phyloP scores from a whole-genome alignment of 2,113 vertebrate species.

The Okapia johnstoni region DNA sequence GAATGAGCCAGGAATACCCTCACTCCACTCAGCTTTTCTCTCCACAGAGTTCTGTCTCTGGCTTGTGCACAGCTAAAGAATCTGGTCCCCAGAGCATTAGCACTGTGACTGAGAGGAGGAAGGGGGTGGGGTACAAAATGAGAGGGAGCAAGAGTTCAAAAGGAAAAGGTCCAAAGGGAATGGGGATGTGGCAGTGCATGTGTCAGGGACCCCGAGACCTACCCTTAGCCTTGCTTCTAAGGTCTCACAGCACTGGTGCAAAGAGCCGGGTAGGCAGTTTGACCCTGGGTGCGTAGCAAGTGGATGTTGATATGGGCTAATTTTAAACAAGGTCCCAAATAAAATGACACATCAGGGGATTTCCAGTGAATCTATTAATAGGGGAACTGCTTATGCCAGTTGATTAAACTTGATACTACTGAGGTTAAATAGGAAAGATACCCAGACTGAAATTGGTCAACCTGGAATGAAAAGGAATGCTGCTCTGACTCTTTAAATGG shows the following conservation, averaged over 20 bases:
- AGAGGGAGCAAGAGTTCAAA: background rate
- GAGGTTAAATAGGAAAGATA: background rate
- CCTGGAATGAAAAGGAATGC: background rate
- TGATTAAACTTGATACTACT: background rate
- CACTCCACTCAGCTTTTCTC: background rate
- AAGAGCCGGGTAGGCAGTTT: background rate
- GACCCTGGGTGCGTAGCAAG: background rate
- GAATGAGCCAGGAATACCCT: background rate
- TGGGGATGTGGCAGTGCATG: fast-evolving
- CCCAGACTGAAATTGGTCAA: background rate
- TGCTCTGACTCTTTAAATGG: background rate
- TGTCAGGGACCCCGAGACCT: fast-evolving
- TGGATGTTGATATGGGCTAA: background rate
- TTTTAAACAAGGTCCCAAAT: background rate
- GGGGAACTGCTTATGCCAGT: background rate
- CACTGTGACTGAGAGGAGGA: background rate
- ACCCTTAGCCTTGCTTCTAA: background rate
- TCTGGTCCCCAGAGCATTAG: background rate
- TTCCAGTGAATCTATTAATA: background rate
- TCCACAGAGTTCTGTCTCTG: background rate
- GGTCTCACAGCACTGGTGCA: fast-evolving
- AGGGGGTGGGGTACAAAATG: background rate
- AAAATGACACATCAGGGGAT: background rate
- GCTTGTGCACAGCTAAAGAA: background rate
- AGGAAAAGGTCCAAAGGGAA: background rate